Conservation (phyloP, 2,797 vertebrate genomes). For the Natrix natrix region DNA sequence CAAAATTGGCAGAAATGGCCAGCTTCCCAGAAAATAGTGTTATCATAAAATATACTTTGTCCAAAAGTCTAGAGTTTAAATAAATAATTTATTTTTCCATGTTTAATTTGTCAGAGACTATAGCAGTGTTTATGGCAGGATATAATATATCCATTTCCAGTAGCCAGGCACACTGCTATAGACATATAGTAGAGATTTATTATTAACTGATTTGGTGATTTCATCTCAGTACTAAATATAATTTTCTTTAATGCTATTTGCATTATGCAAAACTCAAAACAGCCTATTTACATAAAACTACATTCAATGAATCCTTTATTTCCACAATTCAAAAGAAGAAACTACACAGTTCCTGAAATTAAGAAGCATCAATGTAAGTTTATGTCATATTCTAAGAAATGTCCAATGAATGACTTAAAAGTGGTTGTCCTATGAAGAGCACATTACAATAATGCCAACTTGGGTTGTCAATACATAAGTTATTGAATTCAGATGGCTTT, state of each 20-base stretch:
- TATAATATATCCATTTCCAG: neutral
- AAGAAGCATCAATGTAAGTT: neutral
- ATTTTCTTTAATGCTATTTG: neutral
- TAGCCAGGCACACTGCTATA: neutral
- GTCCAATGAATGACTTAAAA: neutral
- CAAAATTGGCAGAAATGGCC: neutral
- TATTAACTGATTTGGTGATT: slow-evolving; percentile 39
- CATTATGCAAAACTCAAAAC: neutral
- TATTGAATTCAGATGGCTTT: neutral
- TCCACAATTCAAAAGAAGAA: neutral
- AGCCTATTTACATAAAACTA: slow-evolving; percentile 18
- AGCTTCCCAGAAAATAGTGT: neutral
- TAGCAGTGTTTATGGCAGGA: neutral
- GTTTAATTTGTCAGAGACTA: slow-evolving; percentile 17
- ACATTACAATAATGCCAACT: neutral
- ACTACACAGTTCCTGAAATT: neutral
- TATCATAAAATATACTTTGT: neutral
- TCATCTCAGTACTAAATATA: slow-evolving; percentile 20
- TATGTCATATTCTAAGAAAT: neutral
- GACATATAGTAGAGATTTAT: slow-evolving; percentile 3
- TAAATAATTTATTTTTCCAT: neutral
- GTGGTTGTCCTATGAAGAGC: neutral
- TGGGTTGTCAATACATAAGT: neutral
- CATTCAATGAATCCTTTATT: neutral
- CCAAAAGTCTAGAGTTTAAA: neutral